Base-by-base conservation (phyloP, 2,113 vertebrate species). In the human region DNA sequence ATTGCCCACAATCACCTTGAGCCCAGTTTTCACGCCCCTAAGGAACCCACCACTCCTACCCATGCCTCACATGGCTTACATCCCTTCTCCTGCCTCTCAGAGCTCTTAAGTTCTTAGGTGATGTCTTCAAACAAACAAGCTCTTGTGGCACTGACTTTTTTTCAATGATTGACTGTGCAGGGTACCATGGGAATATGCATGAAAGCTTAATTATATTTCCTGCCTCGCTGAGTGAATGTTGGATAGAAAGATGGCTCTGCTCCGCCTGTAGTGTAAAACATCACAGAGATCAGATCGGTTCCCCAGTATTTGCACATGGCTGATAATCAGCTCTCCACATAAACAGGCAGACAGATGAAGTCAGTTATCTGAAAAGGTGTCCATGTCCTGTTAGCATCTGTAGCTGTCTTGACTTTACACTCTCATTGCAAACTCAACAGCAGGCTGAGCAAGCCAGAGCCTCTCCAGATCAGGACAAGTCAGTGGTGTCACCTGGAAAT, bases 261-360 rank as follows among this genome's bases (percentile, higher is more conserved):
- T 97, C 98, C 97, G 96, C 90, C 97, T 98, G 95, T 97, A 97
- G 98, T 98, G 97, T 97, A 97, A 97, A 97, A 98, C 98, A 98
- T 98, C 98, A 96, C 96, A 95, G 97, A 96, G 97, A 98, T 97
- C 94, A 97, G 97, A 98, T 98, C 70, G 38, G 94, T 97, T 98
- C 97, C 97, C 97, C 96, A 98, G 97, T 97, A 94, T 98, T 98
- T 96, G 96, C 96, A 98, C 96, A 97, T 81, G 92, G 93, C 93
- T 98, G 98, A 98, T 98, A 98, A 98, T 98, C 97, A 97, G 92
- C 79, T 98, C 98, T 98, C 97, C 97, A 97, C 97, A 94, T 96
- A 98, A 98, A 90, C 97, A 98, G 98, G 98, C 97, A 95, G 97
- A 97, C 97, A 98, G 90, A 97, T 97, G 98, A 98, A 98, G 96